Conservation (phyloP, 2,888 invertebrate genomes). For the Agrochola circellaris region DNA sequence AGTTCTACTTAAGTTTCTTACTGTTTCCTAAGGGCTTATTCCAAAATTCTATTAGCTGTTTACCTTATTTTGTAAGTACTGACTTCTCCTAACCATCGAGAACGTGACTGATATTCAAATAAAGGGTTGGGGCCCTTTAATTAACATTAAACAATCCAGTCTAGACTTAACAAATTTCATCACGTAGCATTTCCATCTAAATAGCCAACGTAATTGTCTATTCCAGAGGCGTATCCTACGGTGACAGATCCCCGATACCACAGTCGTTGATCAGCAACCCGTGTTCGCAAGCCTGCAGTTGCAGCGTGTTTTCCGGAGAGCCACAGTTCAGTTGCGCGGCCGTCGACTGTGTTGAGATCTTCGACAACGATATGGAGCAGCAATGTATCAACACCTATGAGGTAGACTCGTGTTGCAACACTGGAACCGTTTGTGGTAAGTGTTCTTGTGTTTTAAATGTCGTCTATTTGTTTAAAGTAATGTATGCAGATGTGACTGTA, state of each 20-base stretch:
- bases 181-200: constrained; percentile 28
- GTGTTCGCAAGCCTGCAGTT: constrained; percentile 84
- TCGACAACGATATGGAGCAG: constrained; percentile 77
- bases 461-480: constrained; percentile 3
- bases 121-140: background rate
- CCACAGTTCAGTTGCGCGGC: constrained; percentile 84
- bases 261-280: constrained; percentile 80
- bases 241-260: constrained; percentile 76
- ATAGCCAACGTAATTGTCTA: constrained; percentile 39
- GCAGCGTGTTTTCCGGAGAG: constrained; percentile 71
- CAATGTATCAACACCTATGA: constrained; percentile 83
- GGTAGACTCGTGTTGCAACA: constrained; percentile 84
- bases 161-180: background rate
- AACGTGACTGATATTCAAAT: background rate
- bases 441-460: background rate
- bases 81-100: background rate
- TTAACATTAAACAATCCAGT: background rate
- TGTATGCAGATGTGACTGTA: constrained; percentile 17
- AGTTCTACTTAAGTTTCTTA: no score
- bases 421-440: constrained; percentile 84
- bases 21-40: background rate
- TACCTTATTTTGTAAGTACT: background rate
- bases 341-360: constrained; percentile 84
- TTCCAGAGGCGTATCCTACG: constrained; percentile 83
- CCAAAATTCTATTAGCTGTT: background rate